Conservation (phyloP, 2,888 invertebrate genomes). For the Yponomeuta cagnagella region DNA sequence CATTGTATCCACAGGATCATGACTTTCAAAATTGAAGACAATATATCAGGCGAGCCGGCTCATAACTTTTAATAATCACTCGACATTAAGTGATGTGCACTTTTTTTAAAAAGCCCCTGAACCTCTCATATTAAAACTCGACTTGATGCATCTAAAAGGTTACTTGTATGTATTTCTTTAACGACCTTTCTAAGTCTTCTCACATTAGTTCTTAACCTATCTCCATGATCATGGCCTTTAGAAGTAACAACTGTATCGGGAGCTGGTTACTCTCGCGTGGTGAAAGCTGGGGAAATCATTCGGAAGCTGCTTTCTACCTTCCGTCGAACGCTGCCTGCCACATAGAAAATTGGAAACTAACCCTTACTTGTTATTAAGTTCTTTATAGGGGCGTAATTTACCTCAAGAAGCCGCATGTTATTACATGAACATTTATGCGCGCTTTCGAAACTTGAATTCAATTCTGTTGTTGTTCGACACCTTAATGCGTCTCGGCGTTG, state of each 20-base stretch:
- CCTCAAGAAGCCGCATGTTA: conserved; percentile 4
- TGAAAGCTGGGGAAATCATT: conserved; percentile 68
- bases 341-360: conserved; percentile 40
- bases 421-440: conserved; percentile 4
- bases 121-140: background rate
- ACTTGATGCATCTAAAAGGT: background rate
- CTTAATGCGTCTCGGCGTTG: background rate
- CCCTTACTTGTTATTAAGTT: conserved; percentile 29
- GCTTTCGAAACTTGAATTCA: conserved; percentile 7
- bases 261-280: conserved; percentile 34
- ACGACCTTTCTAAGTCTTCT: background rate
- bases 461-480: background rate
- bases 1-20: conserved; percentile 5
- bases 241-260: conserved; percentile 30
- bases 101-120: background rate
- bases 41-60: background rate
- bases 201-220: background rate
- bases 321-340: conserved; percentile 29
- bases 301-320: conserved; percentile 70
- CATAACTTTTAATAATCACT: conserved; percentile 8
- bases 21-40: conserved; percentile 8
- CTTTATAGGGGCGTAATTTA: conserved; percentile 13
- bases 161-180: background rate
- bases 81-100: background rate
- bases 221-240: background rate